These are phyloP conservation scores for Amiota mariae DNA, from an alignment of 2,888 invertebrate genomes.

Conservation along the genomic window DNA sequence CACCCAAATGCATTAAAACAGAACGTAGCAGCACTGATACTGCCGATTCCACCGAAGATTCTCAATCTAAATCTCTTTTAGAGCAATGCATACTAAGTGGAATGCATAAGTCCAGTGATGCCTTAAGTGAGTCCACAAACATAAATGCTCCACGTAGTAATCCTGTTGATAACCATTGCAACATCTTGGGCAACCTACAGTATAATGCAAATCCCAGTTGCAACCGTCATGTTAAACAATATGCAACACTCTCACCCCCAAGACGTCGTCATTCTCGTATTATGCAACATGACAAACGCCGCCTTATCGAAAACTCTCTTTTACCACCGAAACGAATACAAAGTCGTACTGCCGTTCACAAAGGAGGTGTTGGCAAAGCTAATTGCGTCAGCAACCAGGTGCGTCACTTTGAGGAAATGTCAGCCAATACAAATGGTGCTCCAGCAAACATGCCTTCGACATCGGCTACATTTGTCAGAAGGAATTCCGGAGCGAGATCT, in stretches of 20 bases:
- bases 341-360: constrained; percentile 1
- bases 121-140: constrained; percentile 41
- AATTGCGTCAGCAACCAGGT: constrained; percentile 62
- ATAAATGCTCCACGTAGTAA: not conserved
- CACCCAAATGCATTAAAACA: constrained; percentile 48
- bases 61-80: constrained; percentile 75
- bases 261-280: constrained; percentile 40
- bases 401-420: constrained; percentile 63
- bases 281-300: constrained; percentile 51
- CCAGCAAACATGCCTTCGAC: not conserved
- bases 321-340: not conserved
- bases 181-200: not conserved
- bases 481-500: not conserved
- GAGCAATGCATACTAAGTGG: constrained; percentile 87
- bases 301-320: constrained; percentile 50
- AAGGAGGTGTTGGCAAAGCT: constrained; percentile 37
- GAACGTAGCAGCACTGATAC: constrained; percentile 69
- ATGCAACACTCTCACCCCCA: constrained; percentile 34
- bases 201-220: constrained; percentile 41
- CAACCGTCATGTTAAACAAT: constrained; percentile 27
- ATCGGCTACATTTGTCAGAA: not conserved
- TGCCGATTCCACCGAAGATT: constrained; percentile 76
- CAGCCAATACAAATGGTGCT: constrained; percentile 39
- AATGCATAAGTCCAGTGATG: constrained; percentile 76
- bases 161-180: not conserved